Evolutionary conservation across 2,113 vertebrate genomes (phyloP), one percentile per base, ranked within the genome.

Genomic region (Thunnus maccoyii): DNA sequence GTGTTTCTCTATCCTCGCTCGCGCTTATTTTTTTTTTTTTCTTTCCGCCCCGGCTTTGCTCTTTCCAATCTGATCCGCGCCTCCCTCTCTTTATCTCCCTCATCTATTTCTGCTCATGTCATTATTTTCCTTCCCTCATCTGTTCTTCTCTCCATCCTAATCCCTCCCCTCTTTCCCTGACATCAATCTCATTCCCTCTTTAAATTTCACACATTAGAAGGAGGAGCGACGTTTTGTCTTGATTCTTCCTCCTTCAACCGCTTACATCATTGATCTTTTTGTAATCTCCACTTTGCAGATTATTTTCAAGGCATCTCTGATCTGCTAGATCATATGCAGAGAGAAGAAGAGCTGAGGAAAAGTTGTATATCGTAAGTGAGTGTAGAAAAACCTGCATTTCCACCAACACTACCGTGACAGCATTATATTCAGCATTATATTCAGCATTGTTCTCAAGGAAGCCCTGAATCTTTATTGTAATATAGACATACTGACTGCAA

Each of bases 61-160:
- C 71, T 17, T 17, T 50, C 72, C 57, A 72, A 78, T 80, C 65
- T 64, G 16, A 78, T 74, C 32, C 51, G 48, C 51, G 15, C 22
- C 36, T 71, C 60, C 44, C 7, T 75, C 16, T 55, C 32, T 70
- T 71, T 68, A 65, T 81, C 71, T 27, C 20, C 48, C 27, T 54
- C 41, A 41, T 88, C 72, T 44, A 36, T 56, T 62, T 70, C 47
- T 87, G 63, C 65, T 87, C 46, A 54, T 54, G 30, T 86, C 66
- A 25, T 87, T 67, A 76, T 76, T 80, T 61, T 27, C 48, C 48
- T 25, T 56, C 17, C 56, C 41, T 86, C 65, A 36, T 84, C 74
- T 70, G 50, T 70, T 51, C 66, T 30, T 48, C 78, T 17, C 25
- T 25, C 36, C 27, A n/a, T 82, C 65, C 61, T 73, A 82, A 83